Evolutionary conservation across 2,797 vertebrate species (phyloP), one percentile per base, ranked within the genome.

Genomic region (Euphonia xanthogaster): DNA sequence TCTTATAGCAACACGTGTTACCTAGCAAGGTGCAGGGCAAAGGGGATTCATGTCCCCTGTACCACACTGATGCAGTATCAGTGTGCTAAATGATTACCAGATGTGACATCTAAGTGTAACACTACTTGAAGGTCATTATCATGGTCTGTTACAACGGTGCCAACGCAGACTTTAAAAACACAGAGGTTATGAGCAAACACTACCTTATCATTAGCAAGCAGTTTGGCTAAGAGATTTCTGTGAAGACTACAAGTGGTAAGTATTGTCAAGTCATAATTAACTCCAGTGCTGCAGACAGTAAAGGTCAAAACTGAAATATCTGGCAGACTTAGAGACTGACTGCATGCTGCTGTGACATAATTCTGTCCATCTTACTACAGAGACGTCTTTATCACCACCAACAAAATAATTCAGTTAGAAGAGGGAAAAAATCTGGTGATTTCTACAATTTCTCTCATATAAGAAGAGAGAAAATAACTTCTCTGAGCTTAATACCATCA

Each of bases 251-350:
- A 93, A 90, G n/a, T 62, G 66, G 35, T 37, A 72, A 81, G 35
- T 47, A 72, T 17, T 72, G 37, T 65, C 33, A 27, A 25, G 33
- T 61, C 67, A 39, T 53, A 78, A 90, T 93, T 81, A 81, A 76
- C 79, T 93, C 33, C 70, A 88, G 27, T 71, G 31, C 57, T 76
- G 35, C 9, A 30, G 51, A 78, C 58, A 73, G 76, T 45, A 95
- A 95, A 97, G 91, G 95, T 97, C 95, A 94, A 58, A 90, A 92
- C 76, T 88, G 79, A 92, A 93, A 73, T 86, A 83, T 95, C 88
- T 91, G 92, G 94, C 92, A 94, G 86, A 70, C 51, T 68, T 27
- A 24, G 70, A 83, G n/a, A 71, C 66, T 85, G 70, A 81, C 93
- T 88, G 76, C 62, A 45, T 95, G 76, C 53, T 88, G 82, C 62